A percentile compares a stretch with the other conserved stretches of the same genome.
Conservation (phyloP, 2,888 invertebrate genomes). For the Steinernema hermaphroditum region DNA sequence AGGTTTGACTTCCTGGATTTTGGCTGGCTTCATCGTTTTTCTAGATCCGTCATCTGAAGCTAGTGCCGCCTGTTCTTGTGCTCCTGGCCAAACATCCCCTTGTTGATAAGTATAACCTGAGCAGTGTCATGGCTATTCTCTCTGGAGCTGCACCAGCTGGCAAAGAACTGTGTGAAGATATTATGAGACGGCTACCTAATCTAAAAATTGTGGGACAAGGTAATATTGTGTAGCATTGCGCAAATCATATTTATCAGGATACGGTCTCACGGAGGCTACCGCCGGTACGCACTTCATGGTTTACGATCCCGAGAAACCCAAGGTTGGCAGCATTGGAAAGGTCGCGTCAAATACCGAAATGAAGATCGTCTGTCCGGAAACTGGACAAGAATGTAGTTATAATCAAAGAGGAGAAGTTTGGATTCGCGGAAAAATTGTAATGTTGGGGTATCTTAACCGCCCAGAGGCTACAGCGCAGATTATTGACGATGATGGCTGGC, state of each 20-base stretch:
- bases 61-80: slow-evolving; percentile 82
- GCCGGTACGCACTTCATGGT: slow-evolving; percentile 35
- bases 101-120: slow-evolving; percentile 78
- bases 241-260: slow-evolving; percentile 29
- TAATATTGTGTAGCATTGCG: not conserved
- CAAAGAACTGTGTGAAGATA: slow-evolving; percentile 58
- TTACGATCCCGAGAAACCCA: slow-evolving; percentile 67
- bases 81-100: slow-evolving; percentile 75
- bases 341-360: slow-evolving; percentile 74
- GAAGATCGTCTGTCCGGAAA: slow-evolving; percentile 67
- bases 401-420: not conserved
- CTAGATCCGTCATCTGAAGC: slow-evolving; percentile 67
- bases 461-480: slow-evolving; percentile 74
- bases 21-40: too few species aligned
- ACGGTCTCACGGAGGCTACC: slow-evolving; percentile 34
- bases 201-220: slow-evolving; percentile 45
- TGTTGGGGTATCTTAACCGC: slow-evolving; percentile 78
- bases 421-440: slow-evolving; percentile 13
- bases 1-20: slow-evolving; percentile 23
- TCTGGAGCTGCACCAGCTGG: slow-evolving; percentile 64
- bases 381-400: not conserved
- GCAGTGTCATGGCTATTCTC: slow-evolving; percentile 72
- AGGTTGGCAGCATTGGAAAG: slow-evolving; percentile 75
- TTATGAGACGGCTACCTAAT: slow-evolving; percentile 50
- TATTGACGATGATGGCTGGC: slow-evolving; percentile 79